These are phyloP conservation scores for Drosophila nikananu DNA, from an alignment of 1,140 invertebrate genomes.

Conservation along the genomic window DNA sequence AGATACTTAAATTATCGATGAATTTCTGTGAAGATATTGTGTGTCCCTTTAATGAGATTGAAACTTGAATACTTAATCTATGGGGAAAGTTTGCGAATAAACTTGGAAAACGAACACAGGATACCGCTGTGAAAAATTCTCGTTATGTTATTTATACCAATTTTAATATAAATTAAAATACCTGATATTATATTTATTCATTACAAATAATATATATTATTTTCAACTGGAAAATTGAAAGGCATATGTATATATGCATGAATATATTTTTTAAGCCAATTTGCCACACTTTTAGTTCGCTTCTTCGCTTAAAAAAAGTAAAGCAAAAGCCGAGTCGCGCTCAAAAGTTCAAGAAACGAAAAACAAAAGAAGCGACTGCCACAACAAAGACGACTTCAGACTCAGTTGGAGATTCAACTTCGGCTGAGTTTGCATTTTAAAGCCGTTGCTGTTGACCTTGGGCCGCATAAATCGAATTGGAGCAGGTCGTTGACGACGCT, in stretches of 20 bases:
- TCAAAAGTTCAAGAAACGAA: slow-evolving; percentile 51
- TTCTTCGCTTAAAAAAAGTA: slow-evolving; percentile 4
- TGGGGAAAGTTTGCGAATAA: not conserved
- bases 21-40: not conserved
- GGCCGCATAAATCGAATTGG: slow-evolving; percentile 79
- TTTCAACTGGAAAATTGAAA: not conserved
- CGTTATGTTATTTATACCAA: too few relatives aligned
- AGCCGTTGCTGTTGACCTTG: slow-evolving; percentile 74
- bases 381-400: slow-evolving; percentile 18
- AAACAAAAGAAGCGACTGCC: slow-evolving; percentile 28
- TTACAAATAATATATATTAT: too few relatives aligned
- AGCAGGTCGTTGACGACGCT: slow-evolving; percentile 77
- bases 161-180: too few relatives aligned
- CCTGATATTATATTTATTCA: not conserved
- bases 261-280: not conserved
- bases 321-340: slow-evolving; percentile 15
- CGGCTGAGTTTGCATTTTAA: slow-evolving; percentile 75
- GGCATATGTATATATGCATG: not conserved
- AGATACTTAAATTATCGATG: slow-evolving; percentile 5
- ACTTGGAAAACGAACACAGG: too few relatives aligned
- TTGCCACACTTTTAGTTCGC: slow-evolving; percentile 5
- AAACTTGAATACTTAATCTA: not conserved
- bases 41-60: too few relatives aligned
- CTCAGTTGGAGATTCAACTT: slow-evolving; percentile 35
- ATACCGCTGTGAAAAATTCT: too few relatives aligned